Percentiles rank a stretch among this genome's conserved stretches.
phyloP scores from a whole-genome alignment of 2,888 invertebrate genomes.

The Drosophila fungiperda region DNA sequence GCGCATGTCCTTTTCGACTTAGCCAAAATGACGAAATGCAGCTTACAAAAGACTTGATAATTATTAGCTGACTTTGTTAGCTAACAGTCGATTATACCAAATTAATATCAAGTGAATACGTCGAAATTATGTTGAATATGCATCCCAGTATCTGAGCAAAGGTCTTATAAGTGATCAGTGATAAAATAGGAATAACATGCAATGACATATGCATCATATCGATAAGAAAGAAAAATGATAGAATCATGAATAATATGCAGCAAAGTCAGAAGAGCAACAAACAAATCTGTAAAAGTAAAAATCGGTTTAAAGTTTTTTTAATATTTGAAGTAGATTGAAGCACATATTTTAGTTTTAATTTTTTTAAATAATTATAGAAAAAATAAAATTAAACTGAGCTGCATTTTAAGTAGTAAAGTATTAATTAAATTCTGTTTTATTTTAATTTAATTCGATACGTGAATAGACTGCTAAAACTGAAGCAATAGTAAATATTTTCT shows the following conservation, averaged over 20 bases:
- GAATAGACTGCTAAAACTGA: not conserved
- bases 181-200: not conserved
- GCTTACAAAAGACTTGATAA: conserved; percentile 18
- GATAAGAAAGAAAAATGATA: not conserved
- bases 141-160: not conserved
- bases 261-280: not conserved
- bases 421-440: not conserved
- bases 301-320: not conserved
- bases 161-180: not conserved
- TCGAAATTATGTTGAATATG: not conserved
- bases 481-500: not conserved
- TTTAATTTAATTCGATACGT: not conserved
- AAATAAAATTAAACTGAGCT: not conserved
- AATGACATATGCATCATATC: not conserved
- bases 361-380: not conserved
- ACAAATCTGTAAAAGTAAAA: too few relatives aligned
- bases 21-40: conserved; percentile 6
- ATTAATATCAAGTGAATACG: not conserved
- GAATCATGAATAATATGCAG: not conserved
- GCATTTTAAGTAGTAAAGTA: not conserved
- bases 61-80: conserved; percentile 34
- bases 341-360: not conserved
- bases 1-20: conserved; percentile 54
- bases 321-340: not conserved
- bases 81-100: conserved; percentile 22